Conservation (phyloP, 2,888 invertebrate genomes). For the Eupsilia transversa region DNA sequence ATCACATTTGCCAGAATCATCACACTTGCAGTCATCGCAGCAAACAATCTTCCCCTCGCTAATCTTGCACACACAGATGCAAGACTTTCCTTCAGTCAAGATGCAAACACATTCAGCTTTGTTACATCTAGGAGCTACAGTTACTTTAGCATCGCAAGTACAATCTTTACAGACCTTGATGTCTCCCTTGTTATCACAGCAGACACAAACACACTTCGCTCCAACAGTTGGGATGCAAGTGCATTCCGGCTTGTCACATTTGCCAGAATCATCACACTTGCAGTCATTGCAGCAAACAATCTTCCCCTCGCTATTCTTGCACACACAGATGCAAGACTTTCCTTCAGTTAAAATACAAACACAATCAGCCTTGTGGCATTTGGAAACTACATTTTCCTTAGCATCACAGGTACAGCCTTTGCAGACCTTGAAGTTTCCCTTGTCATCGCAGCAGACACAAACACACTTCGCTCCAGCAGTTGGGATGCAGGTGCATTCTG, state of each 20-base stretch:
- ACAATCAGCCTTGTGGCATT: slow-evolving; percentile 67
- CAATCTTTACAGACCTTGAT: slow-evolving; percentile 23
- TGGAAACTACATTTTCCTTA: fast-evolving
- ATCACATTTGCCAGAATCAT: slow-evolving; percentile 24
- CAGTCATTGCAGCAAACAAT: slow-evolving; percentile 51
- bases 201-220: slow-evolving; percentile 65
- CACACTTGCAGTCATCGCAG: slow-evolving; percentile 66
- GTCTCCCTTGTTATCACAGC: slow-evolving; percentile 21
- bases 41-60: slow-evolving; percentile 40
- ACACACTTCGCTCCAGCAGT: slow-evolving; percentile 53
- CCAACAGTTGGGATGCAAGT: slow-evolving; percentile 57
- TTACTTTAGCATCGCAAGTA: slow-evolving; percentile 28
- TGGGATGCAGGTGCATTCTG: slow-evolving; percentile 50
- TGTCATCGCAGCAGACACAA: slow-evolving; percentile 50
- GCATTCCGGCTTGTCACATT: slow-evolving; percentile 49
- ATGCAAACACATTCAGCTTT: slow-evolving; percentile 64
- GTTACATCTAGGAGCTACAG: slow-evolving; percentile 6
- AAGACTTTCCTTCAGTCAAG: slow-evolving; percentile 51
- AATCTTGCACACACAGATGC: slow-evolving; percentile 52
- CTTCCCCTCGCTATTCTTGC: slow-evolving; percentile 31
- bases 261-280: slow-evolving; percentile 28
- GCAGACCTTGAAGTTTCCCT: slow-evolving; percentile 36
- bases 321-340: slow-evolving; percentile 50
- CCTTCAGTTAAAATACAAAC: slow-evolving; percentile 68
- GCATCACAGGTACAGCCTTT: slow-evolving; percentile 42